These are phyloP conservation scores for Alloscopus bannaensis DNA, from an alignment of 2,888 invertebrate genomes.

Conservation along the genomic window DNA sequence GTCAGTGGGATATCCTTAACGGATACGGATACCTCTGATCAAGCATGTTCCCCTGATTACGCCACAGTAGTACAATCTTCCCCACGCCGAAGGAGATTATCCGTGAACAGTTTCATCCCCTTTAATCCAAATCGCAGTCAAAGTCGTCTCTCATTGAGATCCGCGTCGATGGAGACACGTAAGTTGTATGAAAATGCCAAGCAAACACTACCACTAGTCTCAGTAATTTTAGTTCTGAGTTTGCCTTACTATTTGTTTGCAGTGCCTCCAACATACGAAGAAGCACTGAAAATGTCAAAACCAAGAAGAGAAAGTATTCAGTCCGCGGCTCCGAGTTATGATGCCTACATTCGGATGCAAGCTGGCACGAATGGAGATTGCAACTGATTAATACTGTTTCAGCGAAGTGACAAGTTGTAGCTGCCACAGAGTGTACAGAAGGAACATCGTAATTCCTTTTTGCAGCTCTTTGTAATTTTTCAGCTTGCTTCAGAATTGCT, in stretches of 20 bases:
- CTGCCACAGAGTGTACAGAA: no score
- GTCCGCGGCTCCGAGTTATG: conserved; percentile 60
- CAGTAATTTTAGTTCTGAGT: background rate
- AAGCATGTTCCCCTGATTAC: no score
- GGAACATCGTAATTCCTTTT: no score
- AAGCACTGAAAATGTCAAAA: conserved; percentile 51
- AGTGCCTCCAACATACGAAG: conserved; percentile 67
- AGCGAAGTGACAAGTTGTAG: no score
- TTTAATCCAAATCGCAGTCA: conserved; percentile 31
- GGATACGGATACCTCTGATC: no score
- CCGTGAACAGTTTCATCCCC: conserved; percentile 38
- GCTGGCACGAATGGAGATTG: conserved; percentile 3
- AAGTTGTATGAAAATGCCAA: conserved; percentile 4
- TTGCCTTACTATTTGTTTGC: background rate
- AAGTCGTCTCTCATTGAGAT: conserved; percentile 57
- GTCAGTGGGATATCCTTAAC: no score
- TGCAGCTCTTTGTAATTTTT: no score
- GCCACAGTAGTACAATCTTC: no score
- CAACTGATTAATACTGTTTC: conserved; percentile 1
- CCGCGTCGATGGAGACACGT: conserved; percentile 65
- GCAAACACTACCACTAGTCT: background rate
- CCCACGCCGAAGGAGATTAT: conserved; percentile 42
- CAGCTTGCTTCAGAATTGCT: no score
- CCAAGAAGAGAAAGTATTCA: conserved; percentile 44
- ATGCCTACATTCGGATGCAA: conserved; percentile 32